These are phyloP conservation scores for Callorhinus ursinus DNA, from an alignment of 2,113 vertebrate species.

Conservation along the genomic window DNA sequence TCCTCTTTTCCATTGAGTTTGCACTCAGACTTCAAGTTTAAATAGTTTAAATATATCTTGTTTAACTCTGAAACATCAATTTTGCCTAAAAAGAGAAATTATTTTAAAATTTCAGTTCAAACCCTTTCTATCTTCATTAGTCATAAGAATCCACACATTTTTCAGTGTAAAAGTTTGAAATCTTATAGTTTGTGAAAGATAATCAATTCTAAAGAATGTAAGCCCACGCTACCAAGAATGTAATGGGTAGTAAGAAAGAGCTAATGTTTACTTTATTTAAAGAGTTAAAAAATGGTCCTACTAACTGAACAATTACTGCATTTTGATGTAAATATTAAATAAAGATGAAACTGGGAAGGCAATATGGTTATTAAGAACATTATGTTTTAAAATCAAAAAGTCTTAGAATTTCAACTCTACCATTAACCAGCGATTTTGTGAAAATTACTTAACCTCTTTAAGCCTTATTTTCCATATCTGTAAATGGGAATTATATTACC, in stretches of 20 bases:
- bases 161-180: background rate
- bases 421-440: background rate
- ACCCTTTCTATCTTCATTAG: background rate
- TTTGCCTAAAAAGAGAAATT: slow-evolving; percentile 90
- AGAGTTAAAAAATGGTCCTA: background rate
- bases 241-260: background rate
- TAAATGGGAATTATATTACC: background rate
- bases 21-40: slow-evolving; percentile 75
- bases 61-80: slow-evolving; percentile 89
- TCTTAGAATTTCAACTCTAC: background rate
- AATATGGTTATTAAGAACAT: background rate
- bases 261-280: background rate
- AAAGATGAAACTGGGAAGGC: slow-evolving; percentile 22
- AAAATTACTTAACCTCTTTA: slow-evolving; percentile 20
- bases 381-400: background rate
- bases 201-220: slow-evolving; percentile 16
- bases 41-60: slow-evolving; percentile 87
- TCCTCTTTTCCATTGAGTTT: slow-evolving; percentile 80
- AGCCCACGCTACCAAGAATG: background rate
- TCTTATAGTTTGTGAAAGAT: background rate
- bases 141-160: slow-evolving; percentile 1
- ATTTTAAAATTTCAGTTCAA: slow-evolving; percentile 49
- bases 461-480: slow-evolving; percentile 28
- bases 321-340: slow-evolving; percentile 28
- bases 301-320: background rate